A percentile compares a stretch with the other conserved stretches of the same genome.
Conservation (phyloP, 2,113 vertebrate species). For the Arizona elegans region DNA sequence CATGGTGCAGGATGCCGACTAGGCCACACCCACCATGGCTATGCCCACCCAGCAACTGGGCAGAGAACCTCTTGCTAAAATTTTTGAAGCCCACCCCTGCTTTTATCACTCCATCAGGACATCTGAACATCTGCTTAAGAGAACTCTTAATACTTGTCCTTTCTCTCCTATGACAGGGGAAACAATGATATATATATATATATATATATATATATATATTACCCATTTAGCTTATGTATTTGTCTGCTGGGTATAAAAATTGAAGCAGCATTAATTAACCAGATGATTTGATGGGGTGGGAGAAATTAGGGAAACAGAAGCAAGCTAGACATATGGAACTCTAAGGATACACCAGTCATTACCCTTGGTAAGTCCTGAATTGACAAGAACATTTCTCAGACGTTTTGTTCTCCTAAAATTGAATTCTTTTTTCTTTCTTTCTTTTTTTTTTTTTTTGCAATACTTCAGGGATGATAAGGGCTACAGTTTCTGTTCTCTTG, state of each 20-base stretch:
- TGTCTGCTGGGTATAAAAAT: background rate
- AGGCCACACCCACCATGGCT: too few relatives aligned
- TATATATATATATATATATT: too few relatives aligned
- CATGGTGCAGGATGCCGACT: too few relatives aligned
- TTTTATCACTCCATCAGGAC: background rate
- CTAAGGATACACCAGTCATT: background rate
- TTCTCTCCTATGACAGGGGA: background rate
- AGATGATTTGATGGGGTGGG: background rate
- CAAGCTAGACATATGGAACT: background rate
- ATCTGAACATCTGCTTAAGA: background rate
- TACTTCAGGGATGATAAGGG: background rate
- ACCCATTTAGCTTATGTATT: background rate
- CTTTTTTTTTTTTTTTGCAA: background rate
- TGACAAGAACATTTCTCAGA: background rate
- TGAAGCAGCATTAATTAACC: background rate
- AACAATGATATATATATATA: too few relatives aligned
- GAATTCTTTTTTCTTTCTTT: background rate
- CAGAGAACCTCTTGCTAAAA: too few relatives aligned
- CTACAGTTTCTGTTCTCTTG: background rate
- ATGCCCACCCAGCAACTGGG: too few relatives aligned
- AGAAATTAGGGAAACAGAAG: background rate
- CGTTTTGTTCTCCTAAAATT: background rate
- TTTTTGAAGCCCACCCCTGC: too few relatives aligned
- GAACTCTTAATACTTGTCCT: background rate
- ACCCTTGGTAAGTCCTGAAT: background rate